Percentiles rank a stretch among this genome's conserved stretches.
Conservation (phyloP, 2,113 vertebrate genomes). For the Pachypanchax playfairii region DNA sequence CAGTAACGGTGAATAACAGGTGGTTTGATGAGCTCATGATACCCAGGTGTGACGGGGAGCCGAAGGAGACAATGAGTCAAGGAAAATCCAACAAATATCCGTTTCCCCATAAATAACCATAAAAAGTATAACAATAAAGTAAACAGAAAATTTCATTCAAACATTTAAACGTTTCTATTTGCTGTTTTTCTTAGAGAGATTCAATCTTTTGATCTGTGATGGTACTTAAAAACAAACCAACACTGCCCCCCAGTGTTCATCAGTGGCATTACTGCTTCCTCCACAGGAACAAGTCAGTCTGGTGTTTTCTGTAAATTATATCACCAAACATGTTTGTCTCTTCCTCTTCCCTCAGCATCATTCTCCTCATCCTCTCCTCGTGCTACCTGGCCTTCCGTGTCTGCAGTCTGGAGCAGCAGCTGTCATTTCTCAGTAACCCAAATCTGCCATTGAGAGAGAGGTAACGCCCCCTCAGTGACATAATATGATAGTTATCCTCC, state of each 20-base stretch:
- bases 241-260: conserved; percentile 64
- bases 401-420: conserved; percentile 91
- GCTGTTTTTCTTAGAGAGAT: no score
- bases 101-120: no score
- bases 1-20: no score
- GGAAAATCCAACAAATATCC: no score
- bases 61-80: no score
- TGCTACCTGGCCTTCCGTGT: conserved; percentile 94
- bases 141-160: no score
- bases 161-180: background rate
- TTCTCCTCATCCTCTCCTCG: conserved; percentile 89
- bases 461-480: conserved; percentile 64
- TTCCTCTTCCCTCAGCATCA: conserved; percentile 74
- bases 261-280: conserved; percentile 13
- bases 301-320: no score
- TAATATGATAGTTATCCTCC: background rate
- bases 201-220: background rate
- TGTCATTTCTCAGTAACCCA: conserved; percentile 84
- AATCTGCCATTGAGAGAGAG: conserved; percentile 77
- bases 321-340: no score
- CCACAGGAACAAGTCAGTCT: no score
- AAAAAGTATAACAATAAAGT: no score
- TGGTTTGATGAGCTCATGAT: no score
- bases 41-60: no score
- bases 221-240: background rate